A percentile compares a stretch with the other conserved stretches of the same genome.
Conservation (phyloP, 2,888 invertebrate species). For the Petrolisthes manimaculis region DNA sequence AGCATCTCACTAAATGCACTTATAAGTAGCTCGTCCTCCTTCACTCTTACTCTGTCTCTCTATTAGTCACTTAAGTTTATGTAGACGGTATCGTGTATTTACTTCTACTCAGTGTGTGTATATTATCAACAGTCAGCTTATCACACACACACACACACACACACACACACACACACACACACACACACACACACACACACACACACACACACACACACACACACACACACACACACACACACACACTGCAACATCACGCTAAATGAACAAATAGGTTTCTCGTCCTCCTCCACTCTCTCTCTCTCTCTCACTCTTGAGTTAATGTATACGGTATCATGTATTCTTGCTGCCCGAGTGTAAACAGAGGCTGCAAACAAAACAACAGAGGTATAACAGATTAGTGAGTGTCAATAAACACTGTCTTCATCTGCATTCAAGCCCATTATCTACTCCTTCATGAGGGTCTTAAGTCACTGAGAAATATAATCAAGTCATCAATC, state of each 20-base stretch:
- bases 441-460: neutral
- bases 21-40: too few relatives aligned
- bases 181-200: neutral
- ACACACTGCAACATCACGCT: neutral
- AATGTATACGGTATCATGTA: too few relatives aligned
- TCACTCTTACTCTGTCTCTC: too few relatives aligned
- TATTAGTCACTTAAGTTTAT: too few relatives aligned
- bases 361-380: too few relatives aligned
- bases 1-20: too few relatives aligned
- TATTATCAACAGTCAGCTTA: neutral
- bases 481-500: too few relatives aligned
- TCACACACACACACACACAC: neutral
- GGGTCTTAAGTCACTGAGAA: too few relatives aligned
- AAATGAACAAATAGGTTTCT: neutral
- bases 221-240: constrained; percentile 1
- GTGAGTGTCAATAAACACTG: constrained; percentile 7
- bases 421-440: neutral
- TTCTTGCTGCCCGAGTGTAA: too few relatives aligned
- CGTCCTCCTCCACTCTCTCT: neutral
- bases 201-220: neutral
- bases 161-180: neutral
- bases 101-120: too few relatives aligned
- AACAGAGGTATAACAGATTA: too few relatives aligned
- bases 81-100: too few relatives aligned
- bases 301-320: neutral